Percentiles rank a stretch among this genome's conserved stretches.
These are phyloP conservation scores for Rafetus swinhoei DNA, from an alignment of 2,113 vertebrate genomes.

Conservation along the genomic window DNA sequence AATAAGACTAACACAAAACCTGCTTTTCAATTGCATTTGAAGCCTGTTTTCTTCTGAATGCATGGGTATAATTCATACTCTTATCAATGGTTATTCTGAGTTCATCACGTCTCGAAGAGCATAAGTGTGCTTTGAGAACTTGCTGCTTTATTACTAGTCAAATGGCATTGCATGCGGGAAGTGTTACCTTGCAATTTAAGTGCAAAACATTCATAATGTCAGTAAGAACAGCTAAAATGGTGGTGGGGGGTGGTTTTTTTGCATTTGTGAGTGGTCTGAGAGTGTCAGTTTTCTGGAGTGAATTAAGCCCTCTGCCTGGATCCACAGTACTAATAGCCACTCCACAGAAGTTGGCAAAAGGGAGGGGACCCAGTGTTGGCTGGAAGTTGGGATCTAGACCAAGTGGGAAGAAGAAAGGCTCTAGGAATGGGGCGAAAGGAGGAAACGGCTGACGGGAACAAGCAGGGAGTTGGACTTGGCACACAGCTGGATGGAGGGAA, in stretches of 20 bases:
- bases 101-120: not conserved
- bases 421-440: fast-evolving
- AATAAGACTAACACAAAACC: not conserved
- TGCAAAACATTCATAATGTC: not conserved
- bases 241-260: not conserved
- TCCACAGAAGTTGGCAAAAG: not conserved
- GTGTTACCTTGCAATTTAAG: not conserved
- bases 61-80: not conserved
- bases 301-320: not conserved
- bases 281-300: not conserved
- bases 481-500: conserved; percentile 1
- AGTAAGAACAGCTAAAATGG: not conserved
- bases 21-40: not conserved
- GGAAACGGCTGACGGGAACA: not conserved
- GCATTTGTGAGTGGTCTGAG: not conserved
- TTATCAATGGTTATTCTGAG: not conserved
- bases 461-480: fast-evolving
- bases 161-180: not conserved
- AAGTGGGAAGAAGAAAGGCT: not conserved
- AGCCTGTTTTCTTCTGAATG: not conserved
- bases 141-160: not conserved
- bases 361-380: not conserved
- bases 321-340: not conserved
- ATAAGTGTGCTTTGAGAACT: not conserved
- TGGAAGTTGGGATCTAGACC: not conserved